Conservation (phyloP, 2,888 invertebrate genomes). For the Quadroppia sp. region DNA sequence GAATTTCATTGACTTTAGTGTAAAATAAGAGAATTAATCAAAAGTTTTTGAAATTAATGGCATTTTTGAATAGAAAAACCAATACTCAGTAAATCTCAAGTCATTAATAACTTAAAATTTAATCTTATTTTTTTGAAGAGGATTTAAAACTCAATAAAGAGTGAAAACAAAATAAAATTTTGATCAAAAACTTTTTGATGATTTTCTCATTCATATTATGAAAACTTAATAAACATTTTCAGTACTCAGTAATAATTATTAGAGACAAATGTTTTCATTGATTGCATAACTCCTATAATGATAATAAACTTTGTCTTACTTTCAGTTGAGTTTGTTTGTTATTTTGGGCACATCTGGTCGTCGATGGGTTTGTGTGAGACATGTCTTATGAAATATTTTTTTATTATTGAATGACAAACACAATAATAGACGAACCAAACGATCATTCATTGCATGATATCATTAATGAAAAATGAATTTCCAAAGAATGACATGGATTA, state of each 20-base stretch:
- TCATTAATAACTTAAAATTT: too few relatives aligned
- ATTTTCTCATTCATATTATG: too few relatives aligned
- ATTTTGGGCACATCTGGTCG: slow-evolving; percentile 18
- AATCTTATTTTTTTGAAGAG: too few relatives aligned
- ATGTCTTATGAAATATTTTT: neutral
- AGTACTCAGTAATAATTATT: too few relatives aligned
- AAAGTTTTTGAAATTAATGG: too few relatives aligned
- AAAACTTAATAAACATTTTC: too few relatives aligned
- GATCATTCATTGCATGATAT: neutral
- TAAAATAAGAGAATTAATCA: neutral
- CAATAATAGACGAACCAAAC: neutral
- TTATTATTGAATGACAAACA: slow-evolving; percentile 11
- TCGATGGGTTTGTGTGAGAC: neutral
- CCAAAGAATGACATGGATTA: neutral
- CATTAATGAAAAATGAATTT: neutral
- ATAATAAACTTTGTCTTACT: slow-evolving; percentile 18
- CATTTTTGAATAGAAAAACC: too few relatives aligned
- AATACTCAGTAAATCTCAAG: too few relatives aligned
- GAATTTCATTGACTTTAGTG: neutral
- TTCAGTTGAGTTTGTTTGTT: slow-evolving; percentile 22
- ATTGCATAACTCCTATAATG: neutral
- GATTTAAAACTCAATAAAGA: too few relatives aligned
- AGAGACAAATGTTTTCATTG: neutral
- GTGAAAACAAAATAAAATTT: too few relatives aligned
- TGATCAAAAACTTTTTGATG: too few relatives aligned